These are phyloP conservation scores for Drosophila setosimentum DNA, from an alignment of 2,888 invertebrate genomes.

Conservation along the genomic window DNA sequence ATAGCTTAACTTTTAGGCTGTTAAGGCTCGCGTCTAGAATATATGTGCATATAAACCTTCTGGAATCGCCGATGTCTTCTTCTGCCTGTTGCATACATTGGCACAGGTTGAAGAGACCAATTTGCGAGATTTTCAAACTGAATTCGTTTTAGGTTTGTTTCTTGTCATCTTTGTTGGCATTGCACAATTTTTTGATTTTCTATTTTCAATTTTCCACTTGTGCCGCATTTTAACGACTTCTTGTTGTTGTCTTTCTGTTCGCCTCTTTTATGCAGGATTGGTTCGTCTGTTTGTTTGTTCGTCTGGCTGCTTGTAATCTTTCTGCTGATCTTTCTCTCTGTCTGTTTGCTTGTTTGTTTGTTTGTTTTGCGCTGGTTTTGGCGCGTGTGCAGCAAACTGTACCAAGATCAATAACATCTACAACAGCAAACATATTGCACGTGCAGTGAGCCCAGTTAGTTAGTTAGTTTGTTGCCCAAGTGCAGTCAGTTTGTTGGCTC, in stretches of 20 bases:
- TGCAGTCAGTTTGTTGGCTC: conserved; percentile 25
- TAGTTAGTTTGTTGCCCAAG: conserved; percentile 18
- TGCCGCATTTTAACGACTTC: neutral
- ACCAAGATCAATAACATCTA: conserved; percentile 57
- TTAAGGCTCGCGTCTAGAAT: neutral
- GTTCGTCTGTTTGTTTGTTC: conserved; percentile 25
- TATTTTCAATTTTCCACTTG: neutral
- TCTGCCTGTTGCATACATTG: neutral
- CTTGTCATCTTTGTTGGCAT: neutral
- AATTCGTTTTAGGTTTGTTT: neutral
- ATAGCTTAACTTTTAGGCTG: neutral
- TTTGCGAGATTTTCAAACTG: neutral
- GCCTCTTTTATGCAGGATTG: conserved; percentile 1
- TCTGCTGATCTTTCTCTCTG: conserved; percentile 3
- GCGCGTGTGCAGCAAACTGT: conserved; percentile 72
- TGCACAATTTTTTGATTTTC: neutral
- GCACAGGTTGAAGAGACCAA: neutral
- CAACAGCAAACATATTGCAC: conserved; percentile 39
- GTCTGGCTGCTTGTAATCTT: conserved; percentile 26
- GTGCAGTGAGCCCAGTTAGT: conserved; percentile 23
- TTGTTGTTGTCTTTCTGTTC: neutral
- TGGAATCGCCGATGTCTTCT: neutral
- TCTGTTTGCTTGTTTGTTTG: conserved; percentile 7
- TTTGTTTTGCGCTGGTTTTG: conserved; percentile 63
- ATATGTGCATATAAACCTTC: neutral